Evolutionary conservation across 2,113 vertebrate genomes (phyloP), one percentile per base, ranked within the genome.

Genomic region (Melanocharis versteri): DNA sequence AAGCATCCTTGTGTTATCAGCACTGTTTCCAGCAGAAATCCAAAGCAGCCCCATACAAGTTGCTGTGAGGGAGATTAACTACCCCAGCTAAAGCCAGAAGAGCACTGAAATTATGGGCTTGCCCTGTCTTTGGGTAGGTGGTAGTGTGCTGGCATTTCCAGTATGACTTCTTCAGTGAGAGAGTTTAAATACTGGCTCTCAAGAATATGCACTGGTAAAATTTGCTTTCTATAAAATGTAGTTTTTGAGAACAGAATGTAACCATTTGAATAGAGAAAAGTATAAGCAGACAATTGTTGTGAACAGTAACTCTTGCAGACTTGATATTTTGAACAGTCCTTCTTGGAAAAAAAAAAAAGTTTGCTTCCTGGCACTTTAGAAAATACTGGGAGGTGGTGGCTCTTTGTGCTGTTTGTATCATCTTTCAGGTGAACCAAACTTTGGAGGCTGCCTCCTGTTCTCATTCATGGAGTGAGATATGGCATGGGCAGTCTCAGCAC

Each of bases 401-500:
- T 50, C 3, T 30, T 9, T 68, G 20, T 76, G 56, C 28, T 62
- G 13, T 94, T 87, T 3, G 1, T 48, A 4, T 61, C 54, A 1
- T 39, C 42, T 62, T 90, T 93, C 33, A 76, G 75, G 56, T 64
- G 60, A 76, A 48, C 33, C 2, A 12, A 69, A 80, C 18, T 58
- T 61, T 11, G 15, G 42, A 88, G 64, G 60, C 31, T 48, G 62
- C 22, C 12, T 69, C 26, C 57, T 6, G 1, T 33, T 66, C 31
- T 91, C 28, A 10, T 42, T 56, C 42, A 23, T 18, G 53, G 50
- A 19, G 24, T 50, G 53, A 85, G 53, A 14, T 28, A 30, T 0
- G 1, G 10, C 1, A 0, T 61, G 57, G 23, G 39, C 11, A 33
- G 1, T 45, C 35, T 61, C 51, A 47, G 31, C 39, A 26, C 21